Percentiles rank a stretch among this genome's conserved stretches.
phyloP scores from a whole-genome alignment of 2,888 invertebrate genomes.

The Andrena praecox region DNA sequence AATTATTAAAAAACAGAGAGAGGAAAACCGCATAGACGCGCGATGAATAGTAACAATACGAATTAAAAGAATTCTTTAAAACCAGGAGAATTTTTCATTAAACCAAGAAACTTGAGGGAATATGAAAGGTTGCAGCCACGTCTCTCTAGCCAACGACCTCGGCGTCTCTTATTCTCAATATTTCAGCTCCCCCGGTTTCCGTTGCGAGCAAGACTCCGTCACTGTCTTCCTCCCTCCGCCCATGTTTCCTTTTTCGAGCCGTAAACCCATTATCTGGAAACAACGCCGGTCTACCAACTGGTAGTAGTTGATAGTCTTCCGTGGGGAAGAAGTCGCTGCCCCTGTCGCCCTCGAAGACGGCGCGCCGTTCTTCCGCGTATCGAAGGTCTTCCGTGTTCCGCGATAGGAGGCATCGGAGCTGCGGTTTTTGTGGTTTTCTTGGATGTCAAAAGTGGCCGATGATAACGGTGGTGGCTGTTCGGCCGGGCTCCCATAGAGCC shows the following conservation, averaged over 20 bases:
- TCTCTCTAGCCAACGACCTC: neutral
- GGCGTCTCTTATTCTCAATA: neutral
- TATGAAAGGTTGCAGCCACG: neutral
- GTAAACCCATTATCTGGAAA: slow-evolving; percentile 9
- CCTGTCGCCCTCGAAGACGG: neutral
- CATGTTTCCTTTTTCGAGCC: neutral
- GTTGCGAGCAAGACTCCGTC: too few relatives aligned
- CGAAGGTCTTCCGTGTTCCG: slow-evolving; percentile 43
- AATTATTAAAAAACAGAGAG: slow-evolving; percentile 1
- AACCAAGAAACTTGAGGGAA: neutral
- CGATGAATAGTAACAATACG: slow-evolving; percentile 9
- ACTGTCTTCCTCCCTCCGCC: neutral
- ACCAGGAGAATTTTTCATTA: neutral
- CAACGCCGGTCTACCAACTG: slow-evolving; percentile 9
- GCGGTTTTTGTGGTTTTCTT: slow-evolving; percentile 51
- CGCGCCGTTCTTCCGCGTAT: slow-evolving; percentile 39
- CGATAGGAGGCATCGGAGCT: slow-evolving; percentile 23
- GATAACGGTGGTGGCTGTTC: slow-evolving; percentile 49
- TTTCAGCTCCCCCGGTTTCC: too few relatives aligned
- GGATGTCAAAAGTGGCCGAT: slow-evolving; percentile 41
- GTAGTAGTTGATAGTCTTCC: slow-evolving; percentile 29
- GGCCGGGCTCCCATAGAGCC: slow-evolving; percentile 30
- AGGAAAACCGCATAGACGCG: neutral
- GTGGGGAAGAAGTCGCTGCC: neutral
- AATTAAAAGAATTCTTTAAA: slow-evolving; percentile 3